These are phyloP conservation scores for Drosophila formosana DNA, from an alignment of 2,888 invertebrate species.

Conservation along the genomic window DNA sequence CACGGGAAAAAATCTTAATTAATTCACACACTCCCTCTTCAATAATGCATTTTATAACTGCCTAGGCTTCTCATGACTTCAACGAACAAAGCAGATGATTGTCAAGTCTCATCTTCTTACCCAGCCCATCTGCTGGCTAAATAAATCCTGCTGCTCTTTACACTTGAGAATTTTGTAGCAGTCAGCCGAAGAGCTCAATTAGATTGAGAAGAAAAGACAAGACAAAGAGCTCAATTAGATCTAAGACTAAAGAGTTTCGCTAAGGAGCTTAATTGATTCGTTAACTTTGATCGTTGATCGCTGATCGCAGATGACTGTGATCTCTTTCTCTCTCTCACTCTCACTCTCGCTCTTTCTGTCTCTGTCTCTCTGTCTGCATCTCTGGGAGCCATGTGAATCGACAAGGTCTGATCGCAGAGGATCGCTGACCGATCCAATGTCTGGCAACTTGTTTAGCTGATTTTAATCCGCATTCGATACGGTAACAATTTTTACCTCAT, in stretches of 20 bases:
- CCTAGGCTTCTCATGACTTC: no score
- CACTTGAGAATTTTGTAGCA: background rate
- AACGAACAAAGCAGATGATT: no score
- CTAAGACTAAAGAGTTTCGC: background rate
- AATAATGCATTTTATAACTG: no score
- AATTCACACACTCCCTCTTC: no score
- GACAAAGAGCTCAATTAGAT: slow-evolving; percentile 3
- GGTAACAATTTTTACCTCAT: slow-evolving; percentile 82
- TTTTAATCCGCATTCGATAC: slow-evolving; percentile 83
- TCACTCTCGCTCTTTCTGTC: background rate
- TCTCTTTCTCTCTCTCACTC: background rate
- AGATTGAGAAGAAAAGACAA: background rate
- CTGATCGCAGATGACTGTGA: slow-evolving; percentile 4
- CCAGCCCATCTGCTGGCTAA: background rate
- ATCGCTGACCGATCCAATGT: slow-evolving; percentile 53
- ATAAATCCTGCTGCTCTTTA: background rate
- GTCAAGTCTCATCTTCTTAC: no score
- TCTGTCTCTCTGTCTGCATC: background rate
- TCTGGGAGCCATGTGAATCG: slow-evolving; percentile 9
- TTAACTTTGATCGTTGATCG: slow-evolving; percentile 15
- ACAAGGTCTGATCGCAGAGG: slow-evolving; percentile 26
- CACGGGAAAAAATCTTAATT: no score
- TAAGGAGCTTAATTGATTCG: slow-evolving; percentile 24
- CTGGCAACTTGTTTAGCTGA: slow-evolving; percentile 77
- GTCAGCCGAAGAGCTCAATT: background rate